Percentiles rank a stretch among this genome's conserved stretches.
Evolutionary conservation across 1,140 invertebrate species (phyloP).

Genomic region (Polypedilum vanderplanki): DNA sequence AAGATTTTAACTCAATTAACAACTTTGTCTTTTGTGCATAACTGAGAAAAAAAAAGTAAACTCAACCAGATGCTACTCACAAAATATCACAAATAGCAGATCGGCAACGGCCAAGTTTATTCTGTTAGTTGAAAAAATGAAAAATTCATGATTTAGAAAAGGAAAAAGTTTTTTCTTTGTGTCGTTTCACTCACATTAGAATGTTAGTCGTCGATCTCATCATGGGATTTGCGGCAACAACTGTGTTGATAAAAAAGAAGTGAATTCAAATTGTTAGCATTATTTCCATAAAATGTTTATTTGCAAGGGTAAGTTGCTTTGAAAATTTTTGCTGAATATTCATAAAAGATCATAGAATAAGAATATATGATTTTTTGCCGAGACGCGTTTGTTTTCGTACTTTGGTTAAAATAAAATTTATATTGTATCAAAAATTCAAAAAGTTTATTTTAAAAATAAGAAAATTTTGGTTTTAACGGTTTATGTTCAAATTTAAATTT

Average conservation of each 20-base stretch:
- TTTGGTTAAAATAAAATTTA: too few relatives aligned
- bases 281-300: too few relatives aligned
- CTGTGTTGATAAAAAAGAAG: constrained; percentile 34
- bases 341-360: too few relatives aligned
- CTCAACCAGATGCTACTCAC: constrained; percentile 41
- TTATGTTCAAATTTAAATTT: too few relatives aligned
- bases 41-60: not conserved
- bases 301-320: too few relatives aligned
- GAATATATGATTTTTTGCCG: too few relatives aligned
- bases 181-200: constrained; percentile 51
- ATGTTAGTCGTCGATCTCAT: constrained; percentile 92
- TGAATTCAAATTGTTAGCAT: too few relatives aligned
- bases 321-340: too few relatives aligned
- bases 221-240: constrained; percentile 76
- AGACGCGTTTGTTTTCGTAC: too few relatives aligned
- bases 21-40: not conserved
- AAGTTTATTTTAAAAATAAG: too few relatives aligned
- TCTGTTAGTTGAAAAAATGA: constrained; percentile 13
- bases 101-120: constrained; percentile 85
- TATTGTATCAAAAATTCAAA: too few relatives aligned
- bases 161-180: not conserved
- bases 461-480: too few relatives aligned
- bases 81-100: constrained; percentile 89
- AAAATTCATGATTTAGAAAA: not conserved
- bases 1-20: not conserved